Evolutionary conservation across 1,140 invertebrate species (phyloP).

Genomic region (Heliconius congener): DNA sequence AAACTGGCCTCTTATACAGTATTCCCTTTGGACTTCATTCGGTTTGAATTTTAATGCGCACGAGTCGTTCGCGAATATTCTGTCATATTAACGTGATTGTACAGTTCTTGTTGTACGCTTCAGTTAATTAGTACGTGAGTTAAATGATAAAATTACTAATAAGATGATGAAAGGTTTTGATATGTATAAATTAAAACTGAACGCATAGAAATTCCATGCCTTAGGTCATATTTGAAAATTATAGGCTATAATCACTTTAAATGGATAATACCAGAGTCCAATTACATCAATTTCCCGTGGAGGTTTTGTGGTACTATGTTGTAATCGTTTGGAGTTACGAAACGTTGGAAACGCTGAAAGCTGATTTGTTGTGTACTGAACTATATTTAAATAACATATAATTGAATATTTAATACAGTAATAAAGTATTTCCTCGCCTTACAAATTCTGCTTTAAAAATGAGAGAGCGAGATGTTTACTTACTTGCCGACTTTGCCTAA

Average conservation of each 20-base stretch:
- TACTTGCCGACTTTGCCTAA: conserved; percentile 1
- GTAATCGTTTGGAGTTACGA: not conserved
- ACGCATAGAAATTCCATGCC: conserved; percentile 31
- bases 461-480: not conserved
- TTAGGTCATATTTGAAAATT: conserved; percentile 35
- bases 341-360: not conserved
- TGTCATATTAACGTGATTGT: conserved; percentile 41
- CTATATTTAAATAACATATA: not conserved
- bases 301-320: not conserved
- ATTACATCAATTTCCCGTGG: conserved; percentile 2
- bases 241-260: conserved; percentile 16
- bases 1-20: conserved; percentile 56
- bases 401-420: not conserved
- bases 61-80: conserved; percentile 45
- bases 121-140: conserved; percentile 37
- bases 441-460: not conserved
- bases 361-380: not conserved
- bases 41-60: conserved; percentile 65
- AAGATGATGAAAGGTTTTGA: conserved; percentile 20
- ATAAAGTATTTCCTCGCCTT: not conserved
- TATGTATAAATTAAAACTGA: conserved; percentile 27
- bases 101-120: conserved; percentile 34
- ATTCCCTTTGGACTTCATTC: conserved; percentile 60
- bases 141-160: conserved; percentile 25
- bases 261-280: conserved; percentile 15